Base-by-base conservation (phyloP, 1,140 invertebrate species). In the Drosophila triauraria region DNA sequence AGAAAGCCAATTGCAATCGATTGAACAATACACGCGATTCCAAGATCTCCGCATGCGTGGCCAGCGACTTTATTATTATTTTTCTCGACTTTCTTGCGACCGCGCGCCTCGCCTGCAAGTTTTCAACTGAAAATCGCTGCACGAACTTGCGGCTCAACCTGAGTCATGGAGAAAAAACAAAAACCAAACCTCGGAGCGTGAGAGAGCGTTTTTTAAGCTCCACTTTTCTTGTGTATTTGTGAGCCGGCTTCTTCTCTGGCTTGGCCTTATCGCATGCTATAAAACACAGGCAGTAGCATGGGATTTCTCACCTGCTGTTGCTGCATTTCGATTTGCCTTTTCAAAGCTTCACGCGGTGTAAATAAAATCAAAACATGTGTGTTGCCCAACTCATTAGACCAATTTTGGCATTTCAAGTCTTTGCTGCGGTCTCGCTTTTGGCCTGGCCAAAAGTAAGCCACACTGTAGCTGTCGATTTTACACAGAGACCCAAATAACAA, bases 361-460 rank as follows among this genome's bases (percentile, higher is more conserved):
- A 78, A 70, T 78, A 44, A 70, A 64, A 78, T 46, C 64, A 40
- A 76, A 67, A 67, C 74, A 83, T 50, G 75, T 60, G 70, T 63
- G 63, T 83, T 86, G 67, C 60, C 54, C 48, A 88, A 86, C 67
- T 69, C 81, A 51, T 56, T 54, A 46, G 48, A 54, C 77, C 69
- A 70, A 70, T 61, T 67, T 82, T 83, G 80, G 64, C 38, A 1
- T 50, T 72, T 59, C 69, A 35, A 51, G 69, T 47, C 17, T 15
- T 50, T 32, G 35, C 44, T 72, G 72, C 7, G 42, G 60, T 57
- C 46, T 57, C 9, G 60, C 50, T 62, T 74, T 75, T 56, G 27
- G 72, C 25, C 58, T 43, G 35, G 25, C 20, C 40, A 43, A 76
- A 67, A 54, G 47, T 54, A 77, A 68, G 54, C 48, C 54, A 68